A percentile compares a stretch with the other conserved stretches of the same genome.
Conservation (phyloP, 2,797 vertebrate species). For the Dermochelys coriacea region DNA sequence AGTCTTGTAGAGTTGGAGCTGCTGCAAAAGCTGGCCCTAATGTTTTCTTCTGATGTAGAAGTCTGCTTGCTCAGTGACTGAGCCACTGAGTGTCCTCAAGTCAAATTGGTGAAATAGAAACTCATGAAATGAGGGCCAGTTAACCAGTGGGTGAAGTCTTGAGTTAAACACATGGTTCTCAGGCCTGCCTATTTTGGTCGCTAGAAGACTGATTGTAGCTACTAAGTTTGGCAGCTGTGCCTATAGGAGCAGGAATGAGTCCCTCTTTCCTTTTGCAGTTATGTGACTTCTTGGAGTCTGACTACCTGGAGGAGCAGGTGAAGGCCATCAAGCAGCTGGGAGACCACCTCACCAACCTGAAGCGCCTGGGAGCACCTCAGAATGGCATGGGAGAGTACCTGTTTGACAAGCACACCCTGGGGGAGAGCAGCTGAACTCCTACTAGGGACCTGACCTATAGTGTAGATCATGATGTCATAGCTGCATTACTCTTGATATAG, state of each 20-base stretch:
- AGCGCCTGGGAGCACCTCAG: background rate
- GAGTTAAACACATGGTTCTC: background rate
- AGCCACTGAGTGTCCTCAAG: background rate
- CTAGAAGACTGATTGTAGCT: too few species aligned
- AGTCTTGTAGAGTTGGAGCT: too few species aligned
- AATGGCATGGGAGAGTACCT: background rate
- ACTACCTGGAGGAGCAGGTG: background rate
- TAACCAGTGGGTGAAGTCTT: background rate
- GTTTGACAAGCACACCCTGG: background rate
- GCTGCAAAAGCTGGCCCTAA: too few species aligned
- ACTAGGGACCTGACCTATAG: too few species aligned
- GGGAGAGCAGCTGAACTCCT: background rate
- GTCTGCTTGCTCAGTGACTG: too few species aligned
- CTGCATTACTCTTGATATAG: background rate
- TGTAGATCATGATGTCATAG: background rate
- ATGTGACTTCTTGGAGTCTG: slow-evolving; percentile 2
- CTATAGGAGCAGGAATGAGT: background rate
- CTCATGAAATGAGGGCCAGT: background rate
- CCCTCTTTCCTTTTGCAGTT: background rate
- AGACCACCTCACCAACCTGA: background rate
- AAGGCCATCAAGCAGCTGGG: background rate
- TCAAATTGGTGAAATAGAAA: background rate
- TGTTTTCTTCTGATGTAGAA: background rate
- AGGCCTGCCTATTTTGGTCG: background rate
- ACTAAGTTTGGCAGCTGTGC: background rate